Evolutionary conservation across 2,113 vertebrate species (phyloP).

Genomic region (Pavo muticus): DNA sequence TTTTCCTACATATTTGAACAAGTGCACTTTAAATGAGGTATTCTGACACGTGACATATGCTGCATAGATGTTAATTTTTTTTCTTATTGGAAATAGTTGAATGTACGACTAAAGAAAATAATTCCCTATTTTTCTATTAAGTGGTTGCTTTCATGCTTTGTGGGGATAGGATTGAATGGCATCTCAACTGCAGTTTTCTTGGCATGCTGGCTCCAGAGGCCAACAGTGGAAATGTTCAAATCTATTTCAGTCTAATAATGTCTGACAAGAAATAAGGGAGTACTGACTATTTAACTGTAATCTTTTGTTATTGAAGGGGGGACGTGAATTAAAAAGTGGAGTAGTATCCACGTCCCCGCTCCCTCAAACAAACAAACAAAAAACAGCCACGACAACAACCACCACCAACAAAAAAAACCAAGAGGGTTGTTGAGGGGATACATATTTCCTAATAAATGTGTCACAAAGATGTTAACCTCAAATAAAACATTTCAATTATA

Average conservation of each 20-base stretch:
- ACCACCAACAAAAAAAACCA: background rate
- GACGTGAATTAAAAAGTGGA: background rate
- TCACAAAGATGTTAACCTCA: background rate
- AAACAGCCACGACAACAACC: background rate
- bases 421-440: background rate
- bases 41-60: background rate
- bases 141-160: background rate
- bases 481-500: background rate
- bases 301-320: background rate
- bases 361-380: background rate
- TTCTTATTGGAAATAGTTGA: background rate
- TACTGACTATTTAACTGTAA: background rate
- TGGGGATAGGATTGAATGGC: background rate
- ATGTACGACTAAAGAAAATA: background rate
- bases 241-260: background rate
- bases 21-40: background rate
- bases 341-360: background rate
- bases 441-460: background rate
- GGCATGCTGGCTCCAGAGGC: background rate
- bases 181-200: background rate
- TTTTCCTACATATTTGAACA: background rate
- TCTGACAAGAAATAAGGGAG: background rate
- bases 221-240: background rate
- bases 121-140: background rate
- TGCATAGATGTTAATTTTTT: background rate